These are phyloP conservation scores for Chloropsis cyanopogon DNA, from an alignment of 2,113 vertebrate genomes.

Conservation along the genomic window DNA sequence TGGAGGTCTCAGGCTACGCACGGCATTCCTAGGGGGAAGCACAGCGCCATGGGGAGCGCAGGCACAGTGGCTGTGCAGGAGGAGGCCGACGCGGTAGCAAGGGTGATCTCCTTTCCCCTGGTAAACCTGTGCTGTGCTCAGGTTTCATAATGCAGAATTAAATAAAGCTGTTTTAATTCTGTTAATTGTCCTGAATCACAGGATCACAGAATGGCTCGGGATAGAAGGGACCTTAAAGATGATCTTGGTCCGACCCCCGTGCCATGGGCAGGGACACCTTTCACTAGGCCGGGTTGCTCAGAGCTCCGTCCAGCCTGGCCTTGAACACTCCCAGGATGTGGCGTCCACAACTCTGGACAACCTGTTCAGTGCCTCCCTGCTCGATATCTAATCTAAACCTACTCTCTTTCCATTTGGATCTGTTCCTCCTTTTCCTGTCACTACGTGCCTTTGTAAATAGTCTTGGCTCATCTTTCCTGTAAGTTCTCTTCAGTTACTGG, in stretches of 20 bases:
- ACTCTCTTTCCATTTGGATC: background rate
- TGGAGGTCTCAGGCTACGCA: background rate
- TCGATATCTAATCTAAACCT: background rate
- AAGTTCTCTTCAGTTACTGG: background rate
- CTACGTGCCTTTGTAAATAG: background rate
- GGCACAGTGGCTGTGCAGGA: too few species aligned
- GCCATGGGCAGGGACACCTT: background rate
- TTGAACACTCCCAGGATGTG: too few species aligned
- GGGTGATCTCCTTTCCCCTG: background rate
- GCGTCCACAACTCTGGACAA: background rate
- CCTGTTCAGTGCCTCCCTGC: background rate
- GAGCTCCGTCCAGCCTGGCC: background rate
- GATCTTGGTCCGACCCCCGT: fast-evolving
- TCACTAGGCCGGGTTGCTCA: background rate
- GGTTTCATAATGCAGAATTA: background rate
- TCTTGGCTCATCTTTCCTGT: background rate
- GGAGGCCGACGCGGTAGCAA: fast-evolving
- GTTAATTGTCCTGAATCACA: fast-evolving
- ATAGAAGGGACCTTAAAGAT: background rate
- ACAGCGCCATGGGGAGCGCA: fast-evolving
- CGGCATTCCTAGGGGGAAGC: background rate
- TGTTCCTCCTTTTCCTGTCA: background rate
- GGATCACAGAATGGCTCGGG: too few species aligned
- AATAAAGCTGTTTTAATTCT: background rate
- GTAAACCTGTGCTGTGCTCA: background rate